A percentile compares a stretch with the other conserved stretches of the same genome.
Evolutionary conservation across 2,797 vertebrate species (phyloP).

Genomic region (Hylomyscus alleni): DNA sequence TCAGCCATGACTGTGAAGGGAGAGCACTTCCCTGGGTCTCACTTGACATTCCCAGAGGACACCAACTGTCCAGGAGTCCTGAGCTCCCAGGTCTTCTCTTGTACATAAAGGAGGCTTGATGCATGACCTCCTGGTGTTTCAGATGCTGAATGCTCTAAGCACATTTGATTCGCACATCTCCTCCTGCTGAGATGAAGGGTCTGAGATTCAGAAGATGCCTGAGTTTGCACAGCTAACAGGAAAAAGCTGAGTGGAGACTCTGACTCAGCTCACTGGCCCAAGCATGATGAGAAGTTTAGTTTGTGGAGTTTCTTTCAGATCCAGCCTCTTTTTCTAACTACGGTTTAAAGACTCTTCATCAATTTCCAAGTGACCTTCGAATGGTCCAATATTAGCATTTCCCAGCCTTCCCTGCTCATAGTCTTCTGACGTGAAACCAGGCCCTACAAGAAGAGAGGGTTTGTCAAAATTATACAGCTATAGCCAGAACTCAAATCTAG

Average conservation of each 20-base stretch:
- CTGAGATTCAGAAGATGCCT: neutral
- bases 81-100: accelerated
- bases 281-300: neutral
- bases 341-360: neutral
- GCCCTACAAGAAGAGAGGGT: neutral
- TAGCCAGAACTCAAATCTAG: too few relatives aligned
- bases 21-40: neutral
- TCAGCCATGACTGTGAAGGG: neutral
- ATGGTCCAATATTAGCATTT: neutral
- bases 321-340: neutral
- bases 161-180: neutral
- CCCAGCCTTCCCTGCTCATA: neutral
- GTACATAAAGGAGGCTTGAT: slow-evolving; percentile 11
- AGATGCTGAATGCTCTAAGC: slow-evolving; percentile 51
- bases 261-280: too few relatives aligned
- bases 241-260: neutral
- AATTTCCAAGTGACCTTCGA: neutral
- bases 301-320: neutral
- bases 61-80: neutral
- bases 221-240: neutral
- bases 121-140: neutral
- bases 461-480: neutral
- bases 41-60: accelerated
- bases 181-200: neutral
- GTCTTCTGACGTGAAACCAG: neutral